A percentile compares a stretch with the other conserved stretches of the same genome.
These are phyloP conservation scores for Pharmacophagus antenor DNA, from an alignment of 2,888 invertebrate genomes.

Conservation along the genomic window DNA sequence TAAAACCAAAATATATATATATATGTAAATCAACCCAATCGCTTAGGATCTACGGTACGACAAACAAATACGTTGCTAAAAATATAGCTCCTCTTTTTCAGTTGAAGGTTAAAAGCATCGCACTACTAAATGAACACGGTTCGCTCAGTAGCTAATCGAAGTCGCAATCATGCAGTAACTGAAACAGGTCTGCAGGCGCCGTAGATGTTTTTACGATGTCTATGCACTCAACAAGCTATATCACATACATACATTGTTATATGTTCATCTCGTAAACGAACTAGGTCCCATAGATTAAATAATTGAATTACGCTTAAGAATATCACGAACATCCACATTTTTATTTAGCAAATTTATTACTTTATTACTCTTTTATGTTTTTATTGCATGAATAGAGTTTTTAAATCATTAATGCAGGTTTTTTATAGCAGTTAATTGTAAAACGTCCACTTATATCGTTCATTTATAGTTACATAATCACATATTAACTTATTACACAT, in stretches of 20 bases:
- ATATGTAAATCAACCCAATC: too few relatives aligned
- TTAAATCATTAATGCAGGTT: background rate
- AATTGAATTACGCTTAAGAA: conserved; percentile 1
- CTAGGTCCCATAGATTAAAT: conserved; percentile 1
- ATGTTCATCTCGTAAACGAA: conserved; percentile 1
- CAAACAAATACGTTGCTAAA: too few relatives aligned
- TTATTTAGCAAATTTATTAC: background rate
- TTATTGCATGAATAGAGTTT: background rate
- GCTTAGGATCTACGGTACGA: background rate
- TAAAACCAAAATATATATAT: too few relatives aligned
- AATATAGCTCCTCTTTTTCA: too few relatives aligned
- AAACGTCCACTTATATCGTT: background rate
- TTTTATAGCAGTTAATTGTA: background rate
- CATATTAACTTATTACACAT: background rate
- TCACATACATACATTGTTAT: conserved; percentile 7
- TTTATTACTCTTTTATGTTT: background rate
- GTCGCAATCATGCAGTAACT: conserved; percentile 13
- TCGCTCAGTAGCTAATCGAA: background rate
- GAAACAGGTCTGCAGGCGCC: conserved; percentile 22
- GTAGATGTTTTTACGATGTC: conserved; percentile 17
- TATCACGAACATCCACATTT: background rate
- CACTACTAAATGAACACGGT: background rate
- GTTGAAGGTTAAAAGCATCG: too few relatives aligned
- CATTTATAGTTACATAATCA: background rate
- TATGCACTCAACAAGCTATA: conserved; percentile 4